phyloP scores from a whole-genome alignment of 2,888 invertebrate genomes.

The Drosophila aldrichi region DNA sequence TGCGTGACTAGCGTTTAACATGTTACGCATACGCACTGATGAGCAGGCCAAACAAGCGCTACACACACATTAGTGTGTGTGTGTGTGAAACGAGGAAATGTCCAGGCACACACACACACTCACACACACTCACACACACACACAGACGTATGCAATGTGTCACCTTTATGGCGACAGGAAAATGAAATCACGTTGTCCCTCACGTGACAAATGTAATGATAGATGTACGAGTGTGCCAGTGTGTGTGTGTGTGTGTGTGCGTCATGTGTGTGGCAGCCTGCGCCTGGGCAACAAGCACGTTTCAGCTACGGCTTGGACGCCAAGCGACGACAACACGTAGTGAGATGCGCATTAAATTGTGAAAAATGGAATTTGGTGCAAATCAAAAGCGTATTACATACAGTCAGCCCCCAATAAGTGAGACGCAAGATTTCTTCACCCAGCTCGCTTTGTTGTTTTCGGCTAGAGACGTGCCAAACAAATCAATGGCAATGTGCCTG shows the following conservation, averaged over 20 bases:
- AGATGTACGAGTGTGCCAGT: slow-evolving; percentile 53
- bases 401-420: slow-evolving; percentile 66
- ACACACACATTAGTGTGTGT: slow-evolving; percentile 2
- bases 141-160: slow-evolving; percentile 70
- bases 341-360: slow-evolving; percentile 80
- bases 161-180: slow-evolving; percentile 80
- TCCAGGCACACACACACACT: slow-evolving; percentile 37
- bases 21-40: slow-evolving; percentile 64
- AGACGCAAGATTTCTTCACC: slow-evolving; percentile 47
- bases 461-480: slow-evolving; percentile 57
- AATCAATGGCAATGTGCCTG: slow-evolving; percentile 65
- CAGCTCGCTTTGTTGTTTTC: slow-evolving; percentile 13
- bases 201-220: slow-evolving; percentile 82
- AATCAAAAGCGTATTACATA: slow-evolving; percentile 81
- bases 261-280: slow-evolving; percentile 30
- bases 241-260: slow-evolving; percentile 18
- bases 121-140: slow-evolving; percentile 6
- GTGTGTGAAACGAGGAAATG: slow-evolving; percentile 17
- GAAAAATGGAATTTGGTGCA: slow-evolving; percentile 78
- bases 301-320: slow-evolving; percentile 48
- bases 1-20: slow-evolving; percentile 50
- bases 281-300: slow-evolving; percentile 56
- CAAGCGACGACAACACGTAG: slow-evolving; percentile 73
- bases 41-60: slow-evolving; percentile 33
- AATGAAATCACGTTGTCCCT: slow-evolving; percentile 81